Conservation (phyloP, 2,113 vertebrate species). For the Calyptomena viridis region DNA sequence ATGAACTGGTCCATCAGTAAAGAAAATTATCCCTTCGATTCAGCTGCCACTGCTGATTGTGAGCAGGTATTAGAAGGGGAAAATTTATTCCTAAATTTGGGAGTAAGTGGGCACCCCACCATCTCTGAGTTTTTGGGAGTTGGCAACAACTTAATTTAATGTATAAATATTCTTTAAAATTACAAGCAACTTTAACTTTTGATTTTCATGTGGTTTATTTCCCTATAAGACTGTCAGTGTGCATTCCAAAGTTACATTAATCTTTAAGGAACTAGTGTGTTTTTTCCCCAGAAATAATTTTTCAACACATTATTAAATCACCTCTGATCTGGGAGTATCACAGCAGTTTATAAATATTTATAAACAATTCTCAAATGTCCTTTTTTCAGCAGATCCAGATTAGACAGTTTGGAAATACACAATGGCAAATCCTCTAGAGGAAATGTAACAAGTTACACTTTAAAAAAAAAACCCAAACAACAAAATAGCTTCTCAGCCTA, state of each 20-base stretch:
- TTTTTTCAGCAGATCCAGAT: neutral
- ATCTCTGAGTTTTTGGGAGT: neutral
- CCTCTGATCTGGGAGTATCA: neutral
- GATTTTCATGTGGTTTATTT: neutral
- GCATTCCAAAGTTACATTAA: neutral
- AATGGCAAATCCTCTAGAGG: neutral
- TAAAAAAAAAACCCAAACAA: neutral
- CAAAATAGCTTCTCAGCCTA: neutral
- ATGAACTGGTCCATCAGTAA: neutral
- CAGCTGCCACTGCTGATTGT: neutral
- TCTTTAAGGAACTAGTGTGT: neutral
- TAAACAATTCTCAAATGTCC: neutral
- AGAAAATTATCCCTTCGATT: neutral
- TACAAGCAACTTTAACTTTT: neutral
- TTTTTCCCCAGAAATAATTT: neutral
- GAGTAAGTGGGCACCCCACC: neutral
- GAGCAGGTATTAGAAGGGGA: neutral
- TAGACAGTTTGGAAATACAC: neutral
- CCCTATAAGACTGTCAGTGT: neutral
- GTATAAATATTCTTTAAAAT: neutral
- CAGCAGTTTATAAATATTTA: conserved; percentile 9
- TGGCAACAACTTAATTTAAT: neutral
- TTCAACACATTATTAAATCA: neutral
- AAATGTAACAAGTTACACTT: neutral
- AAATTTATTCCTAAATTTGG: neutral